These are phyloP conservation scores for Limenitis arthemis DNA, from an alignment of 2,888 invertebrate species.

Conservation along the genomic window DNA sequence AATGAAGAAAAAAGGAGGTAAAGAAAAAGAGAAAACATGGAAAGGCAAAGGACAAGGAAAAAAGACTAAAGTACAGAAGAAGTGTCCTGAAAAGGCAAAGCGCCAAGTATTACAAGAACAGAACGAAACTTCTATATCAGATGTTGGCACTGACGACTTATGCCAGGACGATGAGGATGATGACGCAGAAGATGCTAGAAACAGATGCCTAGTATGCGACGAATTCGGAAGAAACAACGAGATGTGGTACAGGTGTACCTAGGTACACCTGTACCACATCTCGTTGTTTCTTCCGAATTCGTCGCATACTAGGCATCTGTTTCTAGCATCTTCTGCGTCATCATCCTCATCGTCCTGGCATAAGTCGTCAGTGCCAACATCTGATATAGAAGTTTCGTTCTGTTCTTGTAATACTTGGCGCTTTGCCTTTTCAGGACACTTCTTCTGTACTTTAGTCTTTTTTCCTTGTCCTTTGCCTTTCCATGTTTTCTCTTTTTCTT, in stretches of 20 bases:
- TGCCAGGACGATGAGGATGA: slow-evolving; percentile 23
- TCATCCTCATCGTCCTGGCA: slow-evolving; percentile 23
- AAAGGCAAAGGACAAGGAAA: slow-evolving; percentile 25
- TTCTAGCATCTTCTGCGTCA: slow-evolving; percentile 26
- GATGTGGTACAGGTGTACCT: slow-evolving; percentile 28
- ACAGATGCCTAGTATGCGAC: slow-evolving; percentile 27
- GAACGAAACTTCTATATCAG: slow-evolving; percentile 25
- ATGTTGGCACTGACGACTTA: slow-evolving; percentile 19
- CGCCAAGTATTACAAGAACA: slow-evolving; percentile 25
- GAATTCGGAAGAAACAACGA: slow-evolving; percentile 30
- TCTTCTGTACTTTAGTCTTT: slow-evolving; percentile 25
- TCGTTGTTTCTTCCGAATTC: slow-evolving; percentile 30
- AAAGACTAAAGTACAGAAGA: slow-evolving; percentile 25
- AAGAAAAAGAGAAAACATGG: slow-evolving; percentile 21
- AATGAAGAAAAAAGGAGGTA: slow-evolving; percentile 22
- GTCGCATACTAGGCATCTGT: slow-evolving; percentile 27
- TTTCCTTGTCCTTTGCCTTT: slow-evolving; percentile 25
- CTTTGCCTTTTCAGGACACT: slow-evolving; percentile 25
- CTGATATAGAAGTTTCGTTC: slow-evolving; percentile 25
- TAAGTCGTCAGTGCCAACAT: slow-evolving; percentile 19
- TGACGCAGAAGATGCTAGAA: slow-evolving; percentile 26
- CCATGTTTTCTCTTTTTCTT: slow-evolving; percentile 21
- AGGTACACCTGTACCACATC: slow-evolving; percentile 28
- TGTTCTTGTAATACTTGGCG: slow-evolving; percentile 25
- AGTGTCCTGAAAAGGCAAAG: slow-evolving; percentile 25